phyloP scores from a whole-genome alignment of 2,888 invertebrate species.

The Charanyca ferruginea region DNA sequence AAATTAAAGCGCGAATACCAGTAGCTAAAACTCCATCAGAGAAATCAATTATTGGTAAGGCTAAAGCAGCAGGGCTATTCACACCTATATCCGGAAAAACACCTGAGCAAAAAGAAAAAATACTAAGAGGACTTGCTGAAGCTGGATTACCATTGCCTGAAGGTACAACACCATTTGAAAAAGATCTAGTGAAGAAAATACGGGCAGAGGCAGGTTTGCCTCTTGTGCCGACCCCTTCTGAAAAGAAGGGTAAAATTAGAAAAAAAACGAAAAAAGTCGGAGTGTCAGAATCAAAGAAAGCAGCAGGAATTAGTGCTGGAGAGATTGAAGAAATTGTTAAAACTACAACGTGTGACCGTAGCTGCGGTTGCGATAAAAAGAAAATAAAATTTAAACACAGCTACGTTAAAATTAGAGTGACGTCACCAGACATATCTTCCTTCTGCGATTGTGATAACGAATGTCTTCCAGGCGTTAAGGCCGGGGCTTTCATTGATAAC shows the following conservation, averaged over 20 bases:
- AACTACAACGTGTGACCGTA: constrained; percentile 79
- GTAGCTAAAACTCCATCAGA: constrained; percentile 58
- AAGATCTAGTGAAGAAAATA: constrained; percentile 70
- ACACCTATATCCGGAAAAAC: constrained; percentile 74
- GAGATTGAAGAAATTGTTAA: constrained; percentile 76
- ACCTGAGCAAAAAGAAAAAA: constrained; percentile 72
- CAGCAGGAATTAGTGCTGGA: constrained; percentile 66
- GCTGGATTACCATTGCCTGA: constrained; percentile 76
- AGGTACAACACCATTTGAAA: constrained; percentile 74
- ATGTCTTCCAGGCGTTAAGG: constrained; percentile 78
- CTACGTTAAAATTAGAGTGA: constrained; percentile 82
- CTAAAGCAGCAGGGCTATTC: constrained; percentile 72
- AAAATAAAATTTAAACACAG: constrained; percentile 85
- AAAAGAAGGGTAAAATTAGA: constrained; percentile 68
- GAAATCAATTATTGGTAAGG: constrained; percentile 68
- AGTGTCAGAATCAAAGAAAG: constrained; percentile 57
- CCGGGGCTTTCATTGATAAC: constrained; percentile 77
- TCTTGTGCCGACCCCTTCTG: constrained; percentile 68
- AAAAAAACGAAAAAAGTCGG: constrained; percentile 66
- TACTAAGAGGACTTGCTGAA: constrained; percentile 70
- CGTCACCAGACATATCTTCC: constrained; percentile 82
- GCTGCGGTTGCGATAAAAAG: constrained; percentile 83
- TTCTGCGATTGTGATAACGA: constrained; percentile 79
- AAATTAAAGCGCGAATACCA: constrained; percentile 34
- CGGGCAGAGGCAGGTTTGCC: constrained; percentile 64